Evolutionary conservation across 2,113 vertebrate species (phyloP).

Genomic region (Corynorhinus townsendii): DNA sequence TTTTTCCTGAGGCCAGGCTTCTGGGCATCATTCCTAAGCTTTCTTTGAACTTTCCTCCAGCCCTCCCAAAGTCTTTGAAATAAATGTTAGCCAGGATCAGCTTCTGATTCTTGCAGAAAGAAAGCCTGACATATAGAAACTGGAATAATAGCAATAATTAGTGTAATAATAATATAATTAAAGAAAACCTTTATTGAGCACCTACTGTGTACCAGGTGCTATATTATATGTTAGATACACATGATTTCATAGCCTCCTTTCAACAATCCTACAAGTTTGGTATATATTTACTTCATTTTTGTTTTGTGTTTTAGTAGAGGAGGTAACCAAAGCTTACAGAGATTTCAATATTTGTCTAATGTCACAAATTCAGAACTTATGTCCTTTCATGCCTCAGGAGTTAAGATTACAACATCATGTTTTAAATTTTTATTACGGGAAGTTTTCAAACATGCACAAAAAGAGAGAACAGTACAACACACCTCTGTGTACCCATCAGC

Average conservation of each 20-base stretch:
- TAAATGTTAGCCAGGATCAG: neutral
- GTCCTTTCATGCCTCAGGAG: neutral
- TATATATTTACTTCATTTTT: neutral
- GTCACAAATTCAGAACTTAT: neutral
- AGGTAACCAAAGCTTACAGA: neutral
- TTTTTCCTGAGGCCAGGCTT: neutral
- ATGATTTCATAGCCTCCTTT: neutral
- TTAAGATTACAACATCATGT: neutral
- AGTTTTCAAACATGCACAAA: neutral
- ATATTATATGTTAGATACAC: neutral
- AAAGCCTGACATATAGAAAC: neutral
- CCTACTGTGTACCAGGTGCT: neutral
- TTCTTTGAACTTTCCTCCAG: neutral
- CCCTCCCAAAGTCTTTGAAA: neutral
- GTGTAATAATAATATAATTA: neutral
- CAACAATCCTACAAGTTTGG: neutral
- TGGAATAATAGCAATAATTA: neutral
- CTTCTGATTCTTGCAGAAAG: neutral
- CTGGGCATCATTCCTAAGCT: neutral
- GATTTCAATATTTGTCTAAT: neutral
- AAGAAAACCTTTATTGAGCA: neutral
- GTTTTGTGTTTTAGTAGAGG: neutral
- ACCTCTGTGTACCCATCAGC: neutral
- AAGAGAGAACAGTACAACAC: neutral
- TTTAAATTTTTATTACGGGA: neutral